These are phyloP conservation scores for Serranus cabrilla DNA, from an alignment of 2,797 vertebrate genomes.

Conservation along the genomic window DNA sequence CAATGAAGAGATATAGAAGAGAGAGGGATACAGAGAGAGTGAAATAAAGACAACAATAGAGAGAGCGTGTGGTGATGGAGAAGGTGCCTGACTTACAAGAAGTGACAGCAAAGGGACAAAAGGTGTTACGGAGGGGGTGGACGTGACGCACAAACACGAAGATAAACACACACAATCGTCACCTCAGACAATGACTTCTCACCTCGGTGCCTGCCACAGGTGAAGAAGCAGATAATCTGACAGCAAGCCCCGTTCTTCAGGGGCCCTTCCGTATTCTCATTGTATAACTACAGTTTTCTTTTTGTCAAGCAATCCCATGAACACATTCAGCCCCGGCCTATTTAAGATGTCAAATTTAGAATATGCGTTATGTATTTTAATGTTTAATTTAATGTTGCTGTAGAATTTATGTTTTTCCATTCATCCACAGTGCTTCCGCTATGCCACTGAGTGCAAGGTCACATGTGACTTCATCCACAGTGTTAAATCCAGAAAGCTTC, in stretches of 20 bases:
- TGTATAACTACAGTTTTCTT: neutral
- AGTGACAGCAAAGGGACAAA: constrained; percentile 38
- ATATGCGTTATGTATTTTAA: neutral
- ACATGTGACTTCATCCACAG: too few species aligned
- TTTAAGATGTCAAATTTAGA: neutral
- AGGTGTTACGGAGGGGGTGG: constrained; percentile 33
- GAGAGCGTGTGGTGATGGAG: constrained; percentile 11
- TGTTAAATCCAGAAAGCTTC: neutral
- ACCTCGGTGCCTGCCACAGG: constrained; percentile 2
- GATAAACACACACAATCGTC: constrained; percentile 8
- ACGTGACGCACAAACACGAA: constrained; percentile 22
- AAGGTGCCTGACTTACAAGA: constrained; percentile 33
- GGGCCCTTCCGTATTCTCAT: constrained; percentile 1
- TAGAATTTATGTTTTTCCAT: too few species aligned
- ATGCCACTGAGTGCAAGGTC: neutral
- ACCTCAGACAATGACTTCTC: constrained; percentile 18
- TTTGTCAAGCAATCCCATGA: neutral
- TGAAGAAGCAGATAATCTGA: constrained; percentile 20
- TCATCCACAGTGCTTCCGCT: neutral
- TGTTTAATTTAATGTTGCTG: too few species aligned
- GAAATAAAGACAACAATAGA: neutral
- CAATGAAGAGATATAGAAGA: neutral
- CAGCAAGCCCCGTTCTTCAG: constrained; percentile 8
- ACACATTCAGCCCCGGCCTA: neutral
- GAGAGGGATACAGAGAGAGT: neutral